These are phyloP conservation scores for Psylliodes chrysocephalus DNA, from an alignment of 2,888 invertebrate species.

Conservation along the genomic window DNA sequence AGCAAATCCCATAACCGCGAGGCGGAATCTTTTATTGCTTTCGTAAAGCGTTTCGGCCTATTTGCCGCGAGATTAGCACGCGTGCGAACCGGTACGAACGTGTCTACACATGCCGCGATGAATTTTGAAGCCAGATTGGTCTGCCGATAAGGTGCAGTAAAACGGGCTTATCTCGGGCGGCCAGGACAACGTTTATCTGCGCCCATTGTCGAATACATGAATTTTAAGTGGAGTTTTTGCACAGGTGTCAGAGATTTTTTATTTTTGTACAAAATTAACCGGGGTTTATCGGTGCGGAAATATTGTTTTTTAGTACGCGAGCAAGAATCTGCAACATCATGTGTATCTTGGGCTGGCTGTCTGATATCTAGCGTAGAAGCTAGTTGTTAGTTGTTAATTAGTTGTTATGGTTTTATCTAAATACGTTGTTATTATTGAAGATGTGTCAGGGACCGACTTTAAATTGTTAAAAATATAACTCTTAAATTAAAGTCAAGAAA, in stretches of 20 bases:
- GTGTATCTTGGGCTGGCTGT: too few species aligned
- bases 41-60: slow-evolving; percentile 23
- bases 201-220: slow-evolving; percentile 53
- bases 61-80: slow-evolving; percentile 32
- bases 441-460: too few species aligned
- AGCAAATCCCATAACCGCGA: neutral
- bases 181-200: slow-evolving; percentile 48
- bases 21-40: slow-evolving; percentile 27
- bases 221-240: slow-evolving; percentile 45
- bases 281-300: neutral
- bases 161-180: slow-evolving; percentile 50
- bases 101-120: slow-evolving; percentile 48
- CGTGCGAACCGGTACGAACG: slow-evolving; percentile 46
- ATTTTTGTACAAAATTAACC: slow-evolving; percentile 9
- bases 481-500: too few species aligned
- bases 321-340: neutral
- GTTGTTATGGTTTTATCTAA: too few species aligned
- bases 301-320: slow-evolving; percentile 5
- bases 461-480: too few species aligned
- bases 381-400: too few species aligned
- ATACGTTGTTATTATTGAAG: too few species aligned
- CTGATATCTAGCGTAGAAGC: too few species aligned
- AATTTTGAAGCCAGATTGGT: slow-evolving; percentile 52
- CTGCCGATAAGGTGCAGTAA: slow-evolving; percentile 51
- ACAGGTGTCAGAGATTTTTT: slow-evolving; percentile 23